Evolutionary conservation across 2,888 invertebrate species (phyloP), one percentile per base, ranked within the genome.

Genomic region (Synanthedon myopaeformis): DNA sequence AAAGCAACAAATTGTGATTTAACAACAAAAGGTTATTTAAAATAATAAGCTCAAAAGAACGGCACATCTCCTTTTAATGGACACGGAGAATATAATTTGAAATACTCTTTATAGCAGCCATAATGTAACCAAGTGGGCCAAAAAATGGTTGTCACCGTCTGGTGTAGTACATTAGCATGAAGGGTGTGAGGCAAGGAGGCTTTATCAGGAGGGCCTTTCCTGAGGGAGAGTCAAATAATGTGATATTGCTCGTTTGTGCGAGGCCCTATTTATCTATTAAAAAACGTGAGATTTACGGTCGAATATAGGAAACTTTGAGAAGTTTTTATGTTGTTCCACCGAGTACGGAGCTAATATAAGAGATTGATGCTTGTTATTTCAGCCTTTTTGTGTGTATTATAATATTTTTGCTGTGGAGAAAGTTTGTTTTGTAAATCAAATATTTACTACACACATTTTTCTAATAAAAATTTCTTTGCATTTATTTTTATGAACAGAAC

Each of bases 111-210:
- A 86, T 83, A 76, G 77, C 78, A 56, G 64, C 74, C 77, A 80
- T 87, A 86, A 87, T 85, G 84, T 86, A 82, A 77, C 84, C 85
- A 83, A 86, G 86, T 85, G 83, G 84, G 82, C 86, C 81, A 86
- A 86, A 87, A 87, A 87, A 85, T 86, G 83, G 82, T 84, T 86
- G 87, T 85, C 87, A 87, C 85, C 87, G 87, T 86, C 84, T 86
- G 87, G 81, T 78, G 79, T 66, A 82, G 77, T 86, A 83, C 84
- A 86, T 86, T 87, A 86, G 82, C 82, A 85, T 86, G 82, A 79
- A 79, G 83, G 81, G 85, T 84, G 84, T 82, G 84, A 82, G 87
- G 82, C 68, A 72, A 79, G 84, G 83, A 78, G 85, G 82, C 72
- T 83, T 85, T 86, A 86, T 86, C 87, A 84, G 79, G 75, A 84